Evolutionary conservation across 2,113 vertebrate species (phyloP).

Genomic region (Protobothrops flavoviridis): DNA sequence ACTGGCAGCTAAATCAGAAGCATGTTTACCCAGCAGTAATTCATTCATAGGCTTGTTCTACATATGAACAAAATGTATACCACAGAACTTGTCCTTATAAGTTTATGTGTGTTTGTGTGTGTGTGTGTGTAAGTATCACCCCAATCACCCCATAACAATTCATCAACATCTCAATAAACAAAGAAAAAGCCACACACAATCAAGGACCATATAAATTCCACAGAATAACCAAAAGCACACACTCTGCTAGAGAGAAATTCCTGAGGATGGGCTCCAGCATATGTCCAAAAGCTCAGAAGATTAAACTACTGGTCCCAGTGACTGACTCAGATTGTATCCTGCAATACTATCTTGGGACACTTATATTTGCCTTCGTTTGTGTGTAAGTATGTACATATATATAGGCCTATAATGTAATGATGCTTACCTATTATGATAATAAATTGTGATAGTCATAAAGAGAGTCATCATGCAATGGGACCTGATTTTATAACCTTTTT

Average conservation of each 20-base stretch:
- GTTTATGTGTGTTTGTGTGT: neutral
- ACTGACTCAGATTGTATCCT: neutral
- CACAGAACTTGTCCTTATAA: neutral
- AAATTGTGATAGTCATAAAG: neutral
- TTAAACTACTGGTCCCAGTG: neutral
- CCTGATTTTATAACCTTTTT: neutral
- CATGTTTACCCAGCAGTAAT: neutral
- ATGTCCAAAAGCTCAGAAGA: neutral
- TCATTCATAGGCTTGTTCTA: neutral
- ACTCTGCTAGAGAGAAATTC: neutral
- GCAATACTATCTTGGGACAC: neutral
- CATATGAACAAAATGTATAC: neutral
- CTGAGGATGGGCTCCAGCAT: neutral
- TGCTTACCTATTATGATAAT: neutral
- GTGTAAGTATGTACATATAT: neutral
- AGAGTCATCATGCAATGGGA: neutral
- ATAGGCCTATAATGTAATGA: neutral
- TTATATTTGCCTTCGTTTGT: neutral
- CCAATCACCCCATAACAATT: neutral
- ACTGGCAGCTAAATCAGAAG: neutral
- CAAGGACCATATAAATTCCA: neutral
- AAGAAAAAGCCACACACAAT: neutral
- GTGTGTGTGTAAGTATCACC: neutral
- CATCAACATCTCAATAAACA: neutral
- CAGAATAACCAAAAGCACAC: neutral